Evolutionary conservation across 1,140 invertebrate genomes (phyloP).

Genomic region (Gryllus bimaculatus): DNA sequence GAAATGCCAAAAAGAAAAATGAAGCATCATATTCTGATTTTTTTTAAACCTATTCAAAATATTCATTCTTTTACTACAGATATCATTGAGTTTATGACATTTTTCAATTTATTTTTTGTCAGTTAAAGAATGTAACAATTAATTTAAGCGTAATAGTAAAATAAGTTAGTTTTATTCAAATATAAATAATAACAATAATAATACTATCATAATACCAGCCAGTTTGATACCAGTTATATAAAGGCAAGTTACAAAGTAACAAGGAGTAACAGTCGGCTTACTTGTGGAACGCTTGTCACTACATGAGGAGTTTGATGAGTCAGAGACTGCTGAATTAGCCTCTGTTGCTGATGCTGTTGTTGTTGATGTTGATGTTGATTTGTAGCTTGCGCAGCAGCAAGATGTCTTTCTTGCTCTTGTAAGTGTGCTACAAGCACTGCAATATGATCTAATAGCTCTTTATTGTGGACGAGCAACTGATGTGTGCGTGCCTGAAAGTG

Average conservation of each 20-base stretch:
- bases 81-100: too few species aligned
- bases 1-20: too few species aligned
- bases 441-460: conserved; percentile 89
- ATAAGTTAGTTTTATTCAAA: neutral
- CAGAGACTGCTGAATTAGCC: conserved; percentile 25
- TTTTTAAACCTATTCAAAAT: too few species aligned
- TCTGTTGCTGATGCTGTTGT: conserved; percentile 29
- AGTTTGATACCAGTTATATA: neutral
- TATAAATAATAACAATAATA: neutral
- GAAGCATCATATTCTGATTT: too few species aligned
- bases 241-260: neutral
- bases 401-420: conserved; percentile 60
- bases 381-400: neutral
- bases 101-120: neutral
- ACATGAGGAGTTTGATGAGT: conserved; percentile 33
- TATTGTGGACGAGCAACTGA: conserved; percentile 87
- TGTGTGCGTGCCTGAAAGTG: conserved; percentile 72
- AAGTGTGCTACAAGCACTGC: conserved; percentile 74
- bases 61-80: too few species aligned
- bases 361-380: conserved; percentile 19
- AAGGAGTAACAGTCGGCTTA: conserved; percentile 17
- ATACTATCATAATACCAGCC: neutral
- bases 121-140: neutral
- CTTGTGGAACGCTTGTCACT: conserved; percentile 31
- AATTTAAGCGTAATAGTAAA: neutral